Conservation (phyloP, 2,113 vertebrate species). For the Pristiophorus japonicus region DNA sequence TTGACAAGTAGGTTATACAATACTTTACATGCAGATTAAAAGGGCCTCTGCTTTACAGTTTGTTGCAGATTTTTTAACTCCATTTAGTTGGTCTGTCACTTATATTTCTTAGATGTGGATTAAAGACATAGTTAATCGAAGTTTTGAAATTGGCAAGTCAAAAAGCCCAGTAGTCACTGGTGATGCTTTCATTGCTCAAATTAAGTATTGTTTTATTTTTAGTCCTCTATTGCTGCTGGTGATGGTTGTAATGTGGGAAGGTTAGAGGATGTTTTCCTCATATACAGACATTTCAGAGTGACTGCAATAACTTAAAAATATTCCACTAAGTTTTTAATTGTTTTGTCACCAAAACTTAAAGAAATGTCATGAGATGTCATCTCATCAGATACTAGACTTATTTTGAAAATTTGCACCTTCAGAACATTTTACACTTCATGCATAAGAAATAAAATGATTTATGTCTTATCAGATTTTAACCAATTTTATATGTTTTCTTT, state of each 20-base stretch:
- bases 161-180: neutral
- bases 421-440: neutral
- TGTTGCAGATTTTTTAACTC: neutral
- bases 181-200: neutral
- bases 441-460: neutral
- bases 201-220: neutral
- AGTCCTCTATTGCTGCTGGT: neutral
- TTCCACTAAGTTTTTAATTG: neutral
- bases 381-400: neutral
- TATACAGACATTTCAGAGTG: neutral
- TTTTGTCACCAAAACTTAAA: neutral
- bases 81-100: neutral
- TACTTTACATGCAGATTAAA: slow-evolving; percentile 44
- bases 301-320: neutral
- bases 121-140: neutral
- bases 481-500: neutral
- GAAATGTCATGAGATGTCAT: neutral
- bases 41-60: slow-evolving; percentile 31
- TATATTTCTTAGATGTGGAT: neutral
- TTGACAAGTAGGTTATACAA: slow-evolving; percentile 44
- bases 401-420: neutral
- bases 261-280: neutral
- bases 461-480: neutral
- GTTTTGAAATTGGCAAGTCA: neutral
- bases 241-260: neutral